These are phyloP conservation scores for Onychorhynchus coronatus DNA, from an alignment of 2,113 vertebrate genomes.

Conservation along the genomic window DNA sequence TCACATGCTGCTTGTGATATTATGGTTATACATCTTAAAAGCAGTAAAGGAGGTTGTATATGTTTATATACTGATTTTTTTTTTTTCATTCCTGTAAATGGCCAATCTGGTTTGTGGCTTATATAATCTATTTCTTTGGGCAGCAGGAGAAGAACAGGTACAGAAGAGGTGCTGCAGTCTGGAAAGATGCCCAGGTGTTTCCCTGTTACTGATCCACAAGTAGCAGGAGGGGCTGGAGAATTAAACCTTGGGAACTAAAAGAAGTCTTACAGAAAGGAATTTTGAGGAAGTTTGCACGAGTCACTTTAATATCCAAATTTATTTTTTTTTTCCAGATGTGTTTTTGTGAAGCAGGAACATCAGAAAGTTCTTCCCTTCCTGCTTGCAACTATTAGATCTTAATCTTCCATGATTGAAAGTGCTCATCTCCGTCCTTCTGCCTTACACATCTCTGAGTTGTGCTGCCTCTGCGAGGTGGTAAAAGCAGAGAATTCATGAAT, in stretches of 20 bases:
- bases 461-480: not conserved
- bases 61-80: not conserved
- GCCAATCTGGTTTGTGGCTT: not conserved
- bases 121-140: not conserved
- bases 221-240: accelerated
- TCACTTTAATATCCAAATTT: not conserved
- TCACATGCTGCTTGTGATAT: not conserved
- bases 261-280: not conserved
- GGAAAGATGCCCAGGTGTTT: not conserved
- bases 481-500: not conserved
- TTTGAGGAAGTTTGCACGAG: not conserved
- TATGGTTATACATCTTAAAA: not conserved
- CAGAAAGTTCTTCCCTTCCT: not conserved
- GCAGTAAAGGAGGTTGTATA: not conserved
- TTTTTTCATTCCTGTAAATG: not conserved
- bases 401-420: not conserved
- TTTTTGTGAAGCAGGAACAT: not conserved
- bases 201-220: not conserved
- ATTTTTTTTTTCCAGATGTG: not conserved
- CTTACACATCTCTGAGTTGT: not conserved
- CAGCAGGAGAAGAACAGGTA: not conserved
- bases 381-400: not conserved
- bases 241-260: not conserved
- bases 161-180: not conserved
- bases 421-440: not conserved